Evolutionary conservation across 1,140 invertebrate species (phyloP).

Genomic region (Saccostrea glomerata): DNA sequence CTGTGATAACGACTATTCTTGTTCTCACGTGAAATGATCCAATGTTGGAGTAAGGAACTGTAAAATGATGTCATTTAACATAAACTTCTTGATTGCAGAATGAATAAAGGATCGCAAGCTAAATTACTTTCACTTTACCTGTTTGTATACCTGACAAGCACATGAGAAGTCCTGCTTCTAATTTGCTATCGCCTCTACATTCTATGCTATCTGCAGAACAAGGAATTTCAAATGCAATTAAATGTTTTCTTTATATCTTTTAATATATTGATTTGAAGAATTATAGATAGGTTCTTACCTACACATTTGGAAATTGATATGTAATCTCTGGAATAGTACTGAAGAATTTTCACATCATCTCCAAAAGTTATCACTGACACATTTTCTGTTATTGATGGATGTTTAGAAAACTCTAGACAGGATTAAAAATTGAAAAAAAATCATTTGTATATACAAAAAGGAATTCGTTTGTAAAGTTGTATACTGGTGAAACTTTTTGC

Average conservation of each 20-base stretch:
- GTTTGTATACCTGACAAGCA: not conserved
- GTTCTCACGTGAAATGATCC: not conserved
- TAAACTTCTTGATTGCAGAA: too few species aligned
- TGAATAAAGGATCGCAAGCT: too few species aligned
- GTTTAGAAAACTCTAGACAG: constrained; percentile 1
- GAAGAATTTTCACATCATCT: not conserved
- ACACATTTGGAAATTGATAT: not conserved
- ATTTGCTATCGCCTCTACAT: not conserved
- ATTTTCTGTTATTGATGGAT: not conserved
- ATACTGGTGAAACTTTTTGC: not conserved
- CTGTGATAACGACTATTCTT: constrained; percentile 9
- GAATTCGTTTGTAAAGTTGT: not conserved
- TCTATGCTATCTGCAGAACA: not conserved
- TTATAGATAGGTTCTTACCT: not conserved
- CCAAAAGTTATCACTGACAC: not conserved
- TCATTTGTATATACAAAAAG: not conserved
- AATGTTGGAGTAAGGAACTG: not conserved
- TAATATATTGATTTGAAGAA: too few species aligned
- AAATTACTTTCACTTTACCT: not conserved
- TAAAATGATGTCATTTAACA: not conserved
- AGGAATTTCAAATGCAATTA: not conserved
- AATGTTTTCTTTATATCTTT: not conserved
- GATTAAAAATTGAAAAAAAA: not conserved
- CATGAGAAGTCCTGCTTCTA: not conserved
- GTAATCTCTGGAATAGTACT: not conserved